Evolutionary conservation across 2,888 invertebrate species (phyloP).

Genomic region (Heteromyza rotundicornis): DNA sequence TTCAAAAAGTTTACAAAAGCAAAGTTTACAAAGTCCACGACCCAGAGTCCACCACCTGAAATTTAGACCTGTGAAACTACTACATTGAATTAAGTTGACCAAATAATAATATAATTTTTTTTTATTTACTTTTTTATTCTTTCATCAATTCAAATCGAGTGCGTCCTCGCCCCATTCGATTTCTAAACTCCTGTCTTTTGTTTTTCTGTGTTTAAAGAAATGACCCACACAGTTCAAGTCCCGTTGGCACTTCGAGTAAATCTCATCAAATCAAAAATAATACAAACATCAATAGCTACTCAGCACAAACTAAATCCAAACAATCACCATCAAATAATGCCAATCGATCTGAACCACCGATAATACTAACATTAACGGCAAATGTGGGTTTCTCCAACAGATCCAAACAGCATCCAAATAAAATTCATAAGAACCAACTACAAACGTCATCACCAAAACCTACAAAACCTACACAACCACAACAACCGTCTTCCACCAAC

Average conservation of each 20-base stretch:
- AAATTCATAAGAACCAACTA: slow-evolving; percentile 47
- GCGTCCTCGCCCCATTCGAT: too few species aligned
- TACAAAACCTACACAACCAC: slow-evolving; percentile 22
- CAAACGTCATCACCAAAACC: slow-evolving; percentile 41
- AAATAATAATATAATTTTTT: background rate
- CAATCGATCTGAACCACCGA: slow-evolving; percentile 45
- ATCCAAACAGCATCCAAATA: slow-evolving; percentile 57
- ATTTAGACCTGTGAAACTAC: too few species aligned
- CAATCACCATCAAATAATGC: slow-evolving; percentile 36
- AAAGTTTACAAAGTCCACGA: too few species aligned
- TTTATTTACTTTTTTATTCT: background rate
- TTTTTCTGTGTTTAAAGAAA: too few species aligned
- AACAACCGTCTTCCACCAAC: slow-evolving; percentile 11
- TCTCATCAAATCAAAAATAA: slow-evolving; percentile 16
- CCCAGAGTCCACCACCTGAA: too few species aligned
- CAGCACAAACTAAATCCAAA: slow-evolving; percentile 26
- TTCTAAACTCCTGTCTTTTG: too few species aligned
- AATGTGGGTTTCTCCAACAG: slow-evolving; percentile 57
- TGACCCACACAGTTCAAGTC: too few species aligned
- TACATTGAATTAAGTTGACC: background rate
- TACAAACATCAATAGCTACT: slow-evolving; percentile 65
- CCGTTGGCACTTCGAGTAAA: background rate
- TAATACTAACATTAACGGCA: slow-evolving; percentile 53
- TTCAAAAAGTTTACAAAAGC: too few species aligned
- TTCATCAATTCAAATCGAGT: too few species aligned